phyloP scores from a whole-genome alignment of 2,797 vertebrate species.

The Tapirus indicus region DNA sequence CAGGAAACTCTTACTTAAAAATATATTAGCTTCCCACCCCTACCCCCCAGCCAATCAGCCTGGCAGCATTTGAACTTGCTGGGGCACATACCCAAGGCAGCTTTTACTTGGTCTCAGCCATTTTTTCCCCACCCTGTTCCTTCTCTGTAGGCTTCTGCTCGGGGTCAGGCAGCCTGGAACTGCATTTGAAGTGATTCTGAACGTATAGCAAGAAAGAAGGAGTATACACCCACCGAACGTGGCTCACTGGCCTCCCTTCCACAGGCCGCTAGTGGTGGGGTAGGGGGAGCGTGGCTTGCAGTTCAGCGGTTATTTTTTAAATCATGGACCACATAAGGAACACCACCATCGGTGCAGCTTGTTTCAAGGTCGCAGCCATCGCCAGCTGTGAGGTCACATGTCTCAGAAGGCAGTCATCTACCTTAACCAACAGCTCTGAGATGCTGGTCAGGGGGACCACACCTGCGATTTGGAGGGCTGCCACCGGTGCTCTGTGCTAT shows the following conservation, averaged over 20 bases:
- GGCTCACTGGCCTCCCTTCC: neutral
- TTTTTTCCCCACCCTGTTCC: neutral
- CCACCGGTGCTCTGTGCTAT: neutral
- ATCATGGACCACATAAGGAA: neutral
- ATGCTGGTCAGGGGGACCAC: neutral
- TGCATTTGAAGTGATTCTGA: neutral
- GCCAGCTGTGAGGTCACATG: slow-evolving; percentile 45
- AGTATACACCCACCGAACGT: neutral
- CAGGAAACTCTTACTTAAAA: slow-evolving; percentile 66
- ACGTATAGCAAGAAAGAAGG: neutral
- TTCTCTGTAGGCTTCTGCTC: slow-evolving; percentile 36
- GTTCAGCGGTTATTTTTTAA: slow-evolving; percentile 48
- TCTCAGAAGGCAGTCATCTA: neutral
- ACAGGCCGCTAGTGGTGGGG: neutral
- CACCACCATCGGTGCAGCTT: neutral
- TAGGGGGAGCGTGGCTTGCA: neutral
- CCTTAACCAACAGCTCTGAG: neutral
- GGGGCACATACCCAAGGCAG: neutral
- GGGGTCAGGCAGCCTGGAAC: neutral
- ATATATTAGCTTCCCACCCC: neutral
- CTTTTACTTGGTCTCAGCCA: slow-evolving; percentile 35
- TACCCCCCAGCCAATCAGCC: neutral
- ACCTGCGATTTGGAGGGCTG: slow-evolving; percentile 6
- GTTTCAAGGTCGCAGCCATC: neutral
- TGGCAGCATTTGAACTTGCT: slow-evolving; percentile 59